These are phyloP conservation scores for Stenotaenia linearis DNA, from an alignment of 2,888 invertebrate species.

Conservation along the genomic window DNA sequence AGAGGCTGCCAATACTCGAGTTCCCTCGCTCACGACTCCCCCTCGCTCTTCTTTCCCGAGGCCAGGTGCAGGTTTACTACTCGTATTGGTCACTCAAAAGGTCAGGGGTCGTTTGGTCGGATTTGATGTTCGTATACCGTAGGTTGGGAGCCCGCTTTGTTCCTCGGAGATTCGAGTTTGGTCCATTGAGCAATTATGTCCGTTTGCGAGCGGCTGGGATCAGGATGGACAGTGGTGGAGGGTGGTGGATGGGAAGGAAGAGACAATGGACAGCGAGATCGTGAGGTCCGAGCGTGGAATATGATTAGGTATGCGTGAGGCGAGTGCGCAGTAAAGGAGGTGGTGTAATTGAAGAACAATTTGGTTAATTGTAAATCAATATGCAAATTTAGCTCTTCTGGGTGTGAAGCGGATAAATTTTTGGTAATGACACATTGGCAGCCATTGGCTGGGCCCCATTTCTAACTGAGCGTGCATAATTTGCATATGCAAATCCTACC, in stretches of 20 bases:
- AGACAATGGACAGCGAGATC: background rate
- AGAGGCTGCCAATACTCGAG: conserved; percentile 6
- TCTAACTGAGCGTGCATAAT: conserved; percentile 24
- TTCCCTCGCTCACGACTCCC: background rate
- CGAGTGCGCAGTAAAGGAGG: background rate
- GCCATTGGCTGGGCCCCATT: conserved; percentile 19
- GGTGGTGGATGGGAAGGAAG: background rate
- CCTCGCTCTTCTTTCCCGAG: background rate
- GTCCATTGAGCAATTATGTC: background rate
- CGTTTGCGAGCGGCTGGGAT: background rate
- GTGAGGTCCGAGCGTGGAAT: background rate
- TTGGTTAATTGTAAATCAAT: conserved; percentile 34
- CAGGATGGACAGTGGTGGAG: background rate
- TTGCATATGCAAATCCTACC: conserved; percentile 35
- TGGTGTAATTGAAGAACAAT: conserved; percentile 31
- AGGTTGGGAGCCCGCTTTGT: background rate
- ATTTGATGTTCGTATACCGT: background rate
- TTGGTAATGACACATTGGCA: conserved; percentile 33
- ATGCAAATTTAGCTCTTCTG: conserved; percentile 29
- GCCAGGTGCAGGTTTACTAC: conserved; percentile 12
- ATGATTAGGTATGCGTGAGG: background rate
- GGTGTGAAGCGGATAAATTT: conserved; percentile 34
- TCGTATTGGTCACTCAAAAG: background rate
- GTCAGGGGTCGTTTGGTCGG: background rate
- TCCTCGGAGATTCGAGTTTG: background rate